Evolutionary conservation across 2,113 vertebrate genomes (phyloP).

Genomic region (Isichthys henryi): DNA sequence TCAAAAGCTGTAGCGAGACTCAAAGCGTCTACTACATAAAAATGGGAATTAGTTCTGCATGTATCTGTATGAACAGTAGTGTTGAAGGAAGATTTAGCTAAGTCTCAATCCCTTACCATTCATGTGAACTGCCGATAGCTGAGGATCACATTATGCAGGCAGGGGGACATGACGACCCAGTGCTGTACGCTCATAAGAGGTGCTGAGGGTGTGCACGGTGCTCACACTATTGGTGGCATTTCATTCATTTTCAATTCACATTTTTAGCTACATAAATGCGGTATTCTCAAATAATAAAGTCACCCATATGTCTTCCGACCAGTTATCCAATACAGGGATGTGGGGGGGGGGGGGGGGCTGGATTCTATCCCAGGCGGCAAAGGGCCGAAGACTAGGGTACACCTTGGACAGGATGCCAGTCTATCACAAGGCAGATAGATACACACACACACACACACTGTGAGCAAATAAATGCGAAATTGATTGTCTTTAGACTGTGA

Average conservation of each 20-base stretch:
- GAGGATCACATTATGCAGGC: background rate
- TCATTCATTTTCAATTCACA: background rate
- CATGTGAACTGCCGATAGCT: background rate
- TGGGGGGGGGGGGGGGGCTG: background rate
- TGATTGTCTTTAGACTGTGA: background rate
- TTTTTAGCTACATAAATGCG: background rate
- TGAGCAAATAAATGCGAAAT: background rate
- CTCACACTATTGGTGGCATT: background rate
- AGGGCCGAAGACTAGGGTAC: background rate
- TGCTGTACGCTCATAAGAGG: background rate
- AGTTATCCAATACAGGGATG: background rate
- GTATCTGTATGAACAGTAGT: background rate
- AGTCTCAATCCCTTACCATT: background rate
- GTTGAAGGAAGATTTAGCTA: background rate
- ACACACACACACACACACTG: background rate
- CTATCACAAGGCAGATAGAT: background rate
- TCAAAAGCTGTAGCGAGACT: slow-evolving; percentile 1
- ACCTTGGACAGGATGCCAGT: background rate
- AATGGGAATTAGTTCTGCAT: background rate
- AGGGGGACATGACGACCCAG: background rate
- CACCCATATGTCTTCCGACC: background rate
- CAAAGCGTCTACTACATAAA: background rate
- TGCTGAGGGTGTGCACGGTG: background rate
- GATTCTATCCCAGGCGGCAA: background rate
- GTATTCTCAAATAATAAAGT: background rate